Base-by-base conservation (phyloP, 2,797 vertebrate genomes). In the Chelon labrosus region DNA sequence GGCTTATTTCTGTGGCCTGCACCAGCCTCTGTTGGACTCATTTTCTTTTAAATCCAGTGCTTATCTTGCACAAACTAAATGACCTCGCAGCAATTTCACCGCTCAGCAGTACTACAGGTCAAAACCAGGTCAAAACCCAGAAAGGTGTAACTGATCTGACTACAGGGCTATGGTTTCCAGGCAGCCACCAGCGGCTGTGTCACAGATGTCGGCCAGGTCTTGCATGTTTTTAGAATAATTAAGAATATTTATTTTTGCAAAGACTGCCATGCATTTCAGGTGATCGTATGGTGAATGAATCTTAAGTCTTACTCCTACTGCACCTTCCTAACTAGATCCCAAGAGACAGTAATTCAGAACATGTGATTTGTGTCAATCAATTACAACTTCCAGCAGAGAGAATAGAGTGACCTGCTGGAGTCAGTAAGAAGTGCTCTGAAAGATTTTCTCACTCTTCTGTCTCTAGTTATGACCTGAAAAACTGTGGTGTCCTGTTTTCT, bases 391-490 rank as follows among this genome's bases (percentile, higher is more conserved):
- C 41, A 67, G 37, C 58, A 13, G 53, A 46, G 53, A 57, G 47
- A 55, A 25, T n/a, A 22, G n/a, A 51, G 22, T 6, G 62, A 74
- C 69, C 51, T 31, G 50, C 27, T 19, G 22, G 31, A 68, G 50
- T 56, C 54, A 22, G 16, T 35, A 56, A 19, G 50, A 50, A 68
- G 47, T 42, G 20, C 17, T 50, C 11, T 27, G 3, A 77, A 75
- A 50, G 52, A 47, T 70, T 46, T 65, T 63, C 37, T 71, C 62
- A 65, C 12, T 66, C 46, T 47, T 77, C 73, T 51, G 73, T 73
- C 44, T 76, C 41, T 37, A 37, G 63, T 63, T 63, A 54, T 90
- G 84, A 85, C 87, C 80, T 84, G 79, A 77, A 85, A 85, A 85
- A 85, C 59, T 25, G 5, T 39, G 19, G 51, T 41, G 60, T 71